Evolutionary conservation across 64 coral and sea anemone genomes (phyloP).

Genomic region (Pocillopora damicornis): DNA sequence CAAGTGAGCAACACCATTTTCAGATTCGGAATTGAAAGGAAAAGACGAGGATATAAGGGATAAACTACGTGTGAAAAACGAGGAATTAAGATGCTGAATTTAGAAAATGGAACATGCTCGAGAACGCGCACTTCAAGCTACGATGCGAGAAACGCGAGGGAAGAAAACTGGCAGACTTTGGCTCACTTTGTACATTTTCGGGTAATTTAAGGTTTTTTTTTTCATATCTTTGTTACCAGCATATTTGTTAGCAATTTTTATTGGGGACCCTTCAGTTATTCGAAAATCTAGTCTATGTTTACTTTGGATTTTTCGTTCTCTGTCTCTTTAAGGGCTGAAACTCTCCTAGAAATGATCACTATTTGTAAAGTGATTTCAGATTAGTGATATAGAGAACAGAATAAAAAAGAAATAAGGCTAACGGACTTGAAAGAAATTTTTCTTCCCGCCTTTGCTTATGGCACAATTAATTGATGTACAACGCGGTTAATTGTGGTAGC

Average conservation of each 20-base stretch:
- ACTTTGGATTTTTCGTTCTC: not conserved
- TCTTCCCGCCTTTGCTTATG: no score
- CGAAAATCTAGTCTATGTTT: not conserved
- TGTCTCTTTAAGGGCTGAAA: not conserved
- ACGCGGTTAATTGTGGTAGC: no score
- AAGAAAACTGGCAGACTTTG: constrained; percentile 23
- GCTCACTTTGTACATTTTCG: constrained; percentile 38
- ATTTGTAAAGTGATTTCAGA: no score
- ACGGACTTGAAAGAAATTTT: no score
- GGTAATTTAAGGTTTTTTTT: constrained; percentile 14
- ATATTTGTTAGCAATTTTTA: no score
- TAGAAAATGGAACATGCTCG: not conserved
- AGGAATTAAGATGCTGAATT: not conserved
- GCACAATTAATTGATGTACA: no score
- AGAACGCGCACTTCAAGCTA: not conserved
- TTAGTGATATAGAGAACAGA: no score
- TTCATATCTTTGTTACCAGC: not conserved
- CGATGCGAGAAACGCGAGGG: not conserved
- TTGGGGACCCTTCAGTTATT: not conserved
- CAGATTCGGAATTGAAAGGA: not conserved
- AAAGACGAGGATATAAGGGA: not conserved
- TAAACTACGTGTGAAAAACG: not conserved
- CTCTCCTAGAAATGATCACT: no score
- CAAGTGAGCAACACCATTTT: not conserved
- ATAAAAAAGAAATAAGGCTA: no score